A percentile compares a stretch with the other conserved stretches of the same genome.
Conservation (phyloP, 1,140 invertebrate genomes). For the Leptinotarsa defecta region DNA sequence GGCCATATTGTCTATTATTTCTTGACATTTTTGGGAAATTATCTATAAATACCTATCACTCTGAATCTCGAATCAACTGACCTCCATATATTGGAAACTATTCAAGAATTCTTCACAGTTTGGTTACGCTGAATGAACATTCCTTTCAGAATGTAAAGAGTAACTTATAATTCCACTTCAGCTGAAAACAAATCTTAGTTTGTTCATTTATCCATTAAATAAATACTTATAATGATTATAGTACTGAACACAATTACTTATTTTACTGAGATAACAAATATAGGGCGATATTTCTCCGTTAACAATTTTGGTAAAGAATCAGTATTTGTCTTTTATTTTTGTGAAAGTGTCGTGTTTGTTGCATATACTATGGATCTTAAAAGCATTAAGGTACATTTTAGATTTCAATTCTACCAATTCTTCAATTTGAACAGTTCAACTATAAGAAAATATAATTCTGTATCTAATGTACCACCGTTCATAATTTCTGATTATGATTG, state of each 20-base stretch:
- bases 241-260: neutral
- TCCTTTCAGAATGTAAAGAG: neutral
- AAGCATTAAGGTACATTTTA: too few species aligned
- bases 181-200: neutral
- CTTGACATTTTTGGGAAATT: neutral
- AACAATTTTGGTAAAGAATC: too few species aligned
- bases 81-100: neutral
- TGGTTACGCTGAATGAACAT: neutral
- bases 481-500: too few species aligned
- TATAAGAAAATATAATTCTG: too few species aligned
- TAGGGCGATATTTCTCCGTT: neutral
- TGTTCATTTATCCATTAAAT: constrained; percentile 3
- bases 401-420: too few species aligned
- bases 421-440: too few species aligned
- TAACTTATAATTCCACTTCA: neutral
- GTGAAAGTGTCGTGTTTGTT: too few species aligned
- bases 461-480: too few species aligned
- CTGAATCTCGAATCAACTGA: neutral
- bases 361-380: too few species aligned
- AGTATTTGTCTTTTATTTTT: too few species aligned
- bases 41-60: neutral
- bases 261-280: neutral
- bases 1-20: neutral
- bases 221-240: neutral
- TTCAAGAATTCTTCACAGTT: neutral